Evolutionary conservation across 2,888 invertebrate genomes (phyloP), one percentile per base, ranked within the genome.

Genomic region (Cenopis cana): DNA sequence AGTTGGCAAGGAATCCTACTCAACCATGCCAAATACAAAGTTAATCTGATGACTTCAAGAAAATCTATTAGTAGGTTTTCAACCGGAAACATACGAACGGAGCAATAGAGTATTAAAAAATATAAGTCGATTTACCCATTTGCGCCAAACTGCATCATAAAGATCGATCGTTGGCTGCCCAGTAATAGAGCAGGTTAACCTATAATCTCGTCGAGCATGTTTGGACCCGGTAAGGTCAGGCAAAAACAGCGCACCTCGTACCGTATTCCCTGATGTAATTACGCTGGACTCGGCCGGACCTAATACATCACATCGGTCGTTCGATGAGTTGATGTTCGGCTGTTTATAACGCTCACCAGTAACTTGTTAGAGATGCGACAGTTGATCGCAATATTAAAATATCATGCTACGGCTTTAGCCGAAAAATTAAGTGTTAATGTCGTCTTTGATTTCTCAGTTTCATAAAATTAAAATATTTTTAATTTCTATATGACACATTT

Each of bases 201-300:
- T 71, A n/a, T n/a, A 72, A 68, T 72, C 72, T 64, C 68, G 57
- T 52, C 36, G 61, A 66, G 71, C 71, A 61, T 71, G 69, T 68
- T 64, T 68, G 78, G 80, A 79, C 79, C 75, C 74, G 74, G 70
- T 46, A 67, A 71, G 77, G 71, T 76, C 77, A 77, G 81, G 81
- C 85, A 85, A 88, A 88, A 89, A 86, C 85, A 84, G 80, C 81
- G 80, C 79, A 71, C 71, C 73, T 69, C 69, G 80, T 76, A 79
- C 81, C 80, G 85, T 89, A 90, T 90, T 92, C 92, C 91, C 92
- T 86, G 86, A 91, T 89, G 91, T 90, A 91, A 92, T 92, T 92
- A 92, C 85, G 76, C 81, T 74, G 81, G 82, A 82, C 85, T 83
- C 83, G 86, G 81, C 82, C 83, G 88, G 86, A 84, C 78, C 84